Percentiles rank a stretch among this genome's conserved stretches.
Conservation (phyloP, 2,113 vertebrate species). For the Megaceryle torquata region DNA sequence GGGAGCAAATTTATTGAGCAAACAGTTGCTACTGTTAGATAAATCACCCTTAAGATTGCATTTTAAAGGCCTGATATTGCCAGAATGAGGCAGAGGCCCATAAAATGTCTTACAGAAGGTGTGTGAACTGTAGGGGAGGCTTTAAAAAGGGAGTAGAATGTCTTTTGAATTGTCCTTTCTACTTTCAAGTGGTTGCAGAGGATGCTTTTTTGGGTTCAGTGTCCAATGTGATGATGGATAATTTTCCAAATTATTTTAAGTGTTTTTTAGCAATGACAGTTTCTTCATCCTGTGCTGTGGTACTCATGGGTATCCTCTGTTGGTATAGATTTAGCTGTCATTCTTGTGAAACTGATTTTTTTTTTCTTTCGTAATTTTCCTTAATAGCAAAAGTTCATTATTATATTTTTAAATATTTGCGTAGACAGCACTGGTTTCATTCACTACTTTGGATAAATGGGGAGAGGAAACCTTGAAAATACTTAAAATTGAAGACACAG, state of each 20-base stretch:
- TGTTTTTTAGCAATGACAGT: background rate
- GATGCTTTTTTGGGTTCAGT: background rate
- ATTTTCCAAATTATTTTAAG: background rate
- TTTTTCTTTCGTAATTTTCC: background rate
- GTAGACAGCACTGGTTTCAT: background rate
- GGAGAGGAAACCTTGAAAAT: background rate
- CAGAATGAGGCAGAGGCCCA: background rate
- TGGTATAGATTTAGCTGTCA: background rate
- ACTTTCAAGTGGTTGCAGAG: background rate
- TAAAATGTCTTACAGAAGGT: background rate
- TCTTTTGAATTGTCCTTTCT: background rate
- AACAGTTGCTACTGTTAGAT: background rate
- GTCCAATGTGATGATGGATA: background rate
- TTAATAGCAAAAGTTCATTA: background rate
- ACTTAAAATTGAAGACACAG: background rate
- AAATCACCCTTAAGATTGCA: background rate
- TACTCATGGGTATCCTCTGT: background rate
- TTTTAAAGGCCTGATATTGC: background rate
- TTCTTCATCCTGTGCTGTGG: background rate
- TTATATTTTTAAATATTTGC: background rate
- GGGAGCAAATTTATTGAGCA: background rate
- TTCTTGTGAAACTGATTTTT: background rate
- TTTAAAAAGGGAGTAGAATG: background rate
- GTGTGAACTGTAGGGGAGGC: background rate
- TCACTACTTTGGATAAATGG: background rate